phyloP scores from a whole-genome alignment of 2,797 vertebrate genomes.

The Eleutherodactylus coqui region DNA sequence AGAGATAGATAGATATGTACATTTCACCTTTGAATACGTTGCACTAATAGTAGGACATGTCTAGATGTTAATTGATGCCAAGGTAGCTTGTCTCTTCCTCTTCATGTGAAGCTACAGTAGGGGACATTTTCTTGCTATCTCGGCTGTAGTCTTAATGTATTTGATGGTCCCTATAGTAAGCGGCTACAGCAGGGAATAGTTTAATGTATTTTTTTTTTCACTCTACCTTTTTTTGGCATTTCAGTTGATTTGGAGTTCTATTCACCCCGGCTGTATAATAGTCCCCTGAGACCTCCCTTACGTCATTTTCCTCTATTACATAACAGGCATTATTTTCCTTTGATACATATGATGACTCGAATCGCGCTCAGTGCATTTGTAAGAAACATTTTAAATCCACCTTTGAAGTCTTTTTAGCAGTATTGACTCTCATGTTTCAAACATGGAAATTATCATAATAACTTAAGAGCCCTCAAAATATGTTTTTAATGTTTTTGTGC shows the following conservation, averaged over 20 bases:
- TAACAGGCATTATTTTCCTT: not conserved
- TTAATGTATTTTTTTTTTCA: not conserved
- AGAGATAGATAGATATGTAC: no score
- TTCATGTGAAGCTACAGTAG: not conserved
- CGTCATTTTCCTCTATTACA: not conserved
- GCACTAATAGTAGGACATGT: not conserved
- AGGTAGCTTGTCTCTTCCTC: not conserved
- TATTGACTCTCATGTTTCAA: not conserved
- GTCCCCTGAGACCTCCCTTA: not conserved
- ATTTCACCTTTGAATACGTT: not conserved
- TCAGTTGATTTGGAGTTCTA: not conserved
- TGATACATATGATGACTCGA: constrained; percentile 18
- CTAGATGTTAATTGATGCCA: not conserved
- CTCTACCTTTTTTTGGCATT: not conserved
- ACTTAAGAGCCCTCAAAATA: constrained; percentile 10
- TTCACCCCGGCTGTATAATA: not conserved
- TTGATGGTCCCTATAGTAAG: not conserved
- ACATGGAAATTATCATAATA: constrained; percentile 7
- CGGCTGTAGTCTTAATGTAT: not conserved
- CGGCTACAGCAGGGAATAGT: not conserved
- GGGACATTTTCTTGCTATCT: not conserved
- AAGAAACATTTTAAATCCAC: not conserved
- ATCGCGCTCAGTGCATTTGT: not conserved
- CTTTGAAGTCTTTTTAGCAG: not conserved
- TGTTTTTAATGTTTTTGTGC: not conserved